A percentile compares a stretch with the other conserved stretches of the same genome.
Evolutionary conservation across 1,140 invertebrate species (phyloP).

Genomic region (Apis laboriosa): DNA sequence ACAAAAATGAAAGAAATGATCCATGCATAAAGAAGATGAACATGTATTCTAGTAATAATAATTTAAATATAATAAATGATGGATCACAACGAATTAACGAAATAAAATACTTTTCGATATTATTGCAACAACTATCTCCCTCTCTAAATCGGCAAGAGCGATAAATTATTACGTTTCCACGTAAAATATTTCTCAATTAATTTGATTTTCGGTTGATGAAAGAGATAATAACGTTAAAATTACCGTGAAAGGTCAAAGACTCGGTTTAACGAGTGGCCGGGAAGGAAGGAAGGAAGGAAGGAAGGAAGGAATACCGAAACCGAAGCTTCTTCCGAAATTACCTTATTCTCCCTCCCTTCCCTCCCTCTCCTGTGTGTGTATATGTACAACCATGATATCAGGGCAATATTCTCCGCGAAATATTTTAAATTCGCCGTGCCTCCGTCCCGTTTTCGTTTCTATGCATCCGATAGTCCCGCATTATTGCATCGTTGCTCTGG

Average conservation of each 20-base stretch:
- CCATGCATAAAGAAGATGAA: no score
- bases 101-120: no score
- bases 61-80: no score
- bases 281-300: slow-evolving; percentile 12
- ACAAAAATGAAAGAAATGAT: no score
- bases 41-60: no score
- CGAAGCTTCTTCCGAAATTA: slow-evolving; percentile 57
- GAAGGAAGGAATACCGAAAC: slow-evolving; percentile 54
- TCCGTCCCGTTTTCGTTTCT: slow-evolving; percentile 70
- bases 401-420: slow-evolving; percentile 71
- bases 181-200: slow-evolving; percentile 25
- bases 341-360: slow-evolving; percentile 10
- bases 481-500: slow-evolving; percentile 75
- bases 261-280: slow-evolving; percentile 39
- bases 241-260: slow-evolving; percentile 49
- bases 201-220: slow-evolving; percentile 3
- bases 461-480: slow-evolving; percentile 74
- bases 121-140: not conserved
- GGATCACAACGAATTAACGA: no score
- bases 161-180: not conserved
- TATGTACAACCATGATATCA: slow-evolving; percentile 49
- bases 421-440: slow-evolving; percentile 73
- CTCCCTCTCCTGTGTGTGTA: not conserved
- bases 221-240: slow-evolving; percentile 51
- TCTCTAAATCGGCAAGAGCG: no score